These are phyloP conservation scores for Neuroscelio doddi DNA, from an alignment of 2,888 invertebrate genomes.

Conservation along the genomic window DNA sequence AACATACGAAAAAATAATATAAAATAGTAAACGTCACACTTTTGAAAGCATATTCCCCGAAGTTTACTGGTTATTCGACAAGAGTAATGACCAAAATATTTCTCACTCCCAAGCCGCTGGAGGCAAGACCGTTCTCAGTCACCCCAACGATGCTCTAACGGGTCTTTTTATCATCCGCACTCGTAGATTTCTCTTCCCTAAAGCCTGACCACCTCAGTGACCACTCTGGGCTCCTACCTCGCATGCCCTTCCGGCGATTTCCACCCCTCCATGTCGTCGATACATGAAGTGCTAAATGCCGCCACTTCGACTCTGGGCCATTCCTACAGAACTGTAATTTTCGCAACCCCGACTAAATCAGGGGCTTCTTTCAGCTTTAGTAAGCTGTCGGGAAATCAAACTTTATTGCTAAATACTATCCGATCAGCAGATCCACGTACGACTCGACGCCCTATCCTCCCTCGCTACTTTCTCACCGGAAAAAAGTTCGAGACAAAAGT, in stretches of 20 bases:
- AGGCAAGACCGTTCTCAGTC: slow-evolving; percentile 50
- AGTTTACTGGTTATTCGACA: slow-evolving; percentile 27
- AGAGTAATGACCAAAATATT: slow-evolving; percentile 51
- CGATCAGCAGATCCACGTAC: slow-evolving; percentile 68
- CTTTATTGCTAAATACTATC: slow-evolving; percentile 72
- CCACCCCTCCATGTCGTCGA: slow-evolving; percentile 49
- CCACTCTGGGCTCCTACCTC: slow-evolving; percentile 47
- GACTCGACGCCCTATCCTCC: slow-evolving; percentile 10
- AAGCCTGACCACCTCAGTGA: slow-evolving; percentile 57
- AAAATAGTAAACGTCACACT: slow-evolving; percentile 7
- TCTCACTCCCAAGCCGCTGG: slow-evolving; percentile 43
- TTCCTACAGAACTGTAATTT: slow-evolving; percentile 66
- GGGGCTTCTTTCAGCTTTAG: slow-evolving; percentile 65
- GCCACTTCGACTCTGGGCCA: slow-evolving; percentile 54
- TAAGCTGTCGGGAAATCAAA: slow-evolving; percentile 66
- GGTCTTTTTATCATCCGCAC: slow-evolving; percentile 61
- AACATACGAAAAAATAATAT: too few species aligned
- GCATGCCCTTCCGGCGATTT: slow-evolving; percentile 44
- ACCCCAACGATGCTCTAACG: slow-evolving; percentile 36
- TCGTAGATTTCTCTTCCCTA: slow-evolving; percentile 58
- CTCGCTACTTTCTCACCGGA: slow-evolving; percentile 5
- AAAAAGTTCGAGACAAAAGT: neutral
- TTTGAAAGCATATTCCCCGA: slow-evolving; percentile 18
- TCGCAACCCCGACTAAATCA: slow-evolving; percentile 71
- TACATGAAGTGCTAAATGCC: slow-evolving; percentile 58